Percentiles rank a stretch among this genome's conserved stretches.
Evolutionary conservation across 2,113 vertebrate species (phyloP).

Genomic region (Tor tambroides): DNA sequence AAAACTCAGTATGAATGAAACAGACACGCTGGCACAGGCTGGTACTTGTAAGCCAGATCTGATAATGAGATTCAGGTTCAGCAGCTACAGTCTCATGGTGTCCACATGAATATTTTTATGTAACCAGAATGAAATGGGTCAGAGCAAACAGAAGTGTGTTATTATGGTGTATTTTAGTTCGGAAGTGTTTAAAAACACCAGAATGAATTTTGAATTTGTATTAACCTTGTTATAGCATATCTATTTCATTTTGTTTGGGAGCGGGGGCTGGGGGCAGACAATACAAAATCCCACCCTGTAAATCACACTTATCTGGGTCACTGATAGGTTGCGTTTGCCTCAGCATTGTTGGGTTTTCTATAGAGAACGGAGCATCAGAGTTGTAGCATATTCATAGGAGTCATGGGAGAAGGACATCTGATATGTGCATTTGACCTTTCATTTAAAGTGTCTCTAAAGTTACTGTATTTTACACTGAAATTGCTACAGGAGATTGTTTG

Average conservation of each 20-base stretch:
- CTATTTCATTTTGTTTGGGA: conserved; percentile 10
- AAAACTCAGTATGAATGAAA: not conserved
- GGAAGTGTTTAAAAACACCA: not conserved
- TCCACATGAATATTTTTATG: too few species aligned
- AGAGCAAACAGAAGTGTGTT: not conserved
- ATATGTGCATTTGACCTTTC: not conserved
- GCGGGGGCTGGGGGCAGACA: not conserved
- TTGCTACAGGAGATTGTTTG: not conserved
- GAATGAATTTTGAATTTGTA: not conserved
- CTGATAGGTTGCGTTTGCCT: not conserved
- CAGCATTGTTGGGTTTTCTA: conserved; percentile 12
- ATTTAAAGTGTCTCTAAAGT: conserved; percentile 15
- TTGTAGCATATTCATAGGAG: not conserved
- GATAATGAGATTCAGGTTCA: conserved; percentile 19
- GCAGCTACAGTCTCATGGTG: too few species aligned
- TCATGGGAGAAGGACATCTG: conserved; percentile 1
- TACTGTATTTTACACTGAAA: conserved; percentile 24
- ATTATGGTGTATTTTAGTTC: not conserved
- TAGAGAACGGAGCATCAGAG: not conserved
- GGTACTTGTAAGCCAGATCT: conserved; percentile 1
- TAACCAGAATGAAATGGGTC: not conserved
- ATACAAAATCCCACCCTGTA: conserved; percentile 8
- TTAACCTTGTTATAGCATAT: not conserved
- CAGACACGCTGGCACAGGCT: not conserved
- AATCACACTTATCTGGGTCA: conserved; percentile 19